Percentiles rank a stretch among this genome's conserved stretches.
phyloP scores from a whole-genome alignment of 2,113 vertebrate genomes.

The crab-eating macaque (Macaca fascicularis) region T2T-MFA8v1.1 NC_088379.1:182410501-182411000 shows the following conservation, averaged over 20 bases:
- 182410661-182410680: background rate
- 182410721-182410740: background rate
- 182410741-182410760: background rate
- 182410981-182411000: no score
- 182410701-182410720: background rate
- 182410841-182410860: no score
- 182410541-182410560: conserved; percentile 43
- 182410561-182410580: conserved; percentile 32
- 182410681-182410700: background rate
- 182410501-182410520: conserved; percentile 35
- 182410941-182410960: no score
- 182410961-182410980: no score
- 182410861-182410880: no score
- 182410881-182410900: no score
- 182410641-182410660: background rate
- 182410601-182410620: conserved; percentile 32
- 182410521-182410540: conserved; percentile 30
- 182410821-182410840: no score
- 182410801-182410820: accelerated
- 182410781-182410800: no score
- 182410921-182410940: no score
- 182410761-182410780: background rate
- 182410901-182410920: accelerated
- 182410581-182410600: conserved; percentile 25
- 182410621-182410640: conserved; percentile 15